These are phyloP conservation scores for Echeneis naucrates DNA, from an alignment of 2,797 vertebrate species.

Conservation along the genomic window DNA sequence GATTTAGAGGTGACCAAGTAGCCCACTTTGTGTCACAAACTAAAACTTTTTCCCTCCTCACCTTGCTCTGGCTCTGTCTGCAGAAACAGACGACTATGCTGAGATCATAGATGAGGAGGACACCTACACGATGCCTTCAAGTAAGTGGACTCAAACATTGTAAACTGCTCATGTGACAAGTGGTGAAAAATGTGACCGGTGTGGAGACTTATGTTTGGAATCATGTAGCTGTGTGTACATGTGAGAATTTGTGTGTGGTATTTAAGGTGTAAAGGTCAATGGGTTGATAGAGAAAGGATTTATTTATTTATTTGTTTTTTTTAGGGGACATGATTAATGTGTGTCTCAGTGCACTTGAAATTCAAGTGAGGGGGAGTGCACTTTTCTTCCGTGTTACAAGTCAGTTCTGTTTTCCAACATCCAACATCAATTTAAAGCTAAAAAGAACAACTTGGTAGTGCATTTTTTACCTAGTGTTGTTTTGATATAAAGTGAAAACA, in stretches of 20 bases:
- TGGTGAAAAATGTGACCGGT: background rate
- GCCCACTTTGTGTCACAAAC: background rate
- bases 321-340: background rate
- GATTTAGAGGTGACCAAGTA: background rate
- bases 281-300: background rate
- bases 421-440: background rate
- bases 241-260: background rate
- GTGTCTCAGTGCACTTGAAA: background rate
- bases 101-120: conserved; percentile 99
- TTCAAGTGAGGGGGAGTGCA: background rate
- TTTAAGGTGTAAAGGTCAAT: background rate
- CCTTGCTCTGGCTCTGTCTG: conserved; percentile 38
- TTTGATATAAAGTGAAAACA: background rate
- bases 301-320: too few relatives aligned
- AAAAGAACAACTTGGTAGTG: background rate
- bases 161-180: conserved; percentile 3
- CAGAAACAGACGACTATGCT: conserved; percentile 99
- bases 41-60: conserved; percentile 13
- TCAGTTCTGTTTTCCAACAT: background rate
- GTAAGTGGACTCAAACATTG: conserved; percentile 84
- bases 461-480: background rate
- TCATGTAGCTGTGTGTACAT: background rate
- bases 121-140: conserved; percentile 98
- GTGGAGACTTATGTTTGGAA: conserved; percentile 2
- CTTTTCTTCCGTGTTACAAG: background rate